Evolutionary conservation across 2,797 vertebrate species (phyloP), one percentile per base, ranked within the genome.

Genomic region (Hyperoplus immaculatus): DNA sequence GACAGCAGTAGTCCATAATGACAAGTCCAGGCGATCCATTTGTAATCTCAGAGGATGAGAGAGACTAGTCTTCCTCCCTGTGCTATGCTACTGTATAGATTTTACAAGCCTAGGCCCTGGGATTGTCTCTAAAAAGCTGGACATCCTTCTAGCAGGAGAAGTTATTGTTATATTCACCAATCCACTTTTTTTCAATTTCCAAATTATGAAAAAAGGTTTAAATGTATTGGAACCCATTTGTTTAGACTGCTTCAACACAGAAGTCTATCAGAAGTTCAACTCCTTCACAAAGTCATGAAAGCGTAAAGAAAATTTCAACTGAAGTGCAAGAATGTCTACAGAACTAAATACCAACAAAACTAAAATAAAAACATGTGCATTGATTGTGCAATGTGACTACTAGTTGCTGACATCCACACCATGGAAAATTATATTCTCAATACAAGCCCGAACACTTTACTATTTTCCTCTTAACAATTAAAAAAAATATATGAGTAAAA

Each of bases 1-100:
- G 68, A 78, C 81, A 72, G 42, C 64, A 69, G 58, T 63, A 66
- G 68, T 82, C 58, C 53, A 81, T 89, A 87, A 86, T 70, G 86
- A 86, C 89, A 89, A 90, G 85, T 86, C 90, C 90, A 90, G 90
- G 69, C 85, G 68, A 66, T 72, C 55, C 66, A 29, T 1, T 42
- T 58, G 75, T 79, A 67, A 87, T 84, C 77, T 79, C 73, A 81
- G 67, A 70, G 59, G 85, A 85, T 51, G 36, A 75, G 60, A 78
- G 59, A 75, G 60, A 76, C 21, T 18, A 53, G 57, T 81, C 81
- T 82, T 87, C 77, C 83, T 83, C 69, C 67, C 72, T 77, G 46
- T 18, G 65, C 65, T 62, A 12, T 18, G 56, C 18, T 69, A 69
- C 43, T 62, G 29, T 29, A 29, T 29, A 29, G 85, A 91, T 67